Evolutionary conservation across 2,888 invertebrate genomes (phyloP).

Genomic region (Linnaemya tessellans): DNA sequence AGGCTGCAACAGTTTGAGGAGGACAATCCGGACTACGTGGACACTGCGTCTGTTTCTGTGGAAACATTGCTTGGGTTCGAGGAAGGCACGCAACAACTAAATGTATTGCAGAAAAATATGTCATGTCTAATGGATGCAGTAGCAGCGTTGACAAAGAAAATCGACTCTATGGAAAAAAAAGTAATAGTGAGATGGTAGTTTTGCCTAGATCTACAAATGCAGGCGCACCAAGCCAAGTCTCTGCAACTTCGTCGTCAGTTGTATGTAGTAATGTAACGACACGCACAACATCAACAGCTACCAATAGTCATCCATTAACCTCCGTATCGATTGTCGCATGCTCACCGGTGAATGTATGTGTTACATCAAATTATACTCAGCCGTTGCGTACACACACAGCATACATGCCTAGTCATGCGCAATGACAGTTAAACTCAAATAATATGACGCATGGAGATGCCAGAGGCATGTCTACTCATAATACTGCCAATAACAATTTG

Average conservation of each 20-base stretch:
- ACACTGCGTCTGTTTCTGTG: neutral
- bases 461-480: neutral
- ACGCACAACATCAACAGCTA: constrained; percentile 3
- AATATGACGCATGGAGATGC: neutral
- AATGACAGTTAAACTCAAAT: neutral
- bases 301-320: neutral
- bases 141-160: neutral
- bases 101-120: constrained; percentile 16
- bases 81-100: neutral
- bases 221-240: neutral
- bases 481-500: neutral
- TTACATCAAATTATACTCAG: neutral
- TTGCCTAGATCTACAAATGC: neutral
- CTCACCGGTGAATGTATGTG: neutral
- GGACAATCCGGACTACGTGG: constrained; percentile 5
- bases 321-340: neutral
- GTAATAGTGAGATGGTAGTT: too few relatives aligned
- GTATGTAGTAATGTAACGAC: neutral
- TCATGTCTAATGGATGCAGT: neutral
- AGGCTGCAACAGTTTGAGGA: constrained; percentile 2
- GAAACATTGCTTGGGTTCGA: neutral
- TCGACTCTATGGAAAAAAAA: neutral
- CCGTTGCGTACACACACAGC: neutral
- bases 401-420: neutral
- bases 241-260: neutral